Conservation (phyloP, 2,888 invertebrate genomes). For the Ellobium chinense region DNA sequence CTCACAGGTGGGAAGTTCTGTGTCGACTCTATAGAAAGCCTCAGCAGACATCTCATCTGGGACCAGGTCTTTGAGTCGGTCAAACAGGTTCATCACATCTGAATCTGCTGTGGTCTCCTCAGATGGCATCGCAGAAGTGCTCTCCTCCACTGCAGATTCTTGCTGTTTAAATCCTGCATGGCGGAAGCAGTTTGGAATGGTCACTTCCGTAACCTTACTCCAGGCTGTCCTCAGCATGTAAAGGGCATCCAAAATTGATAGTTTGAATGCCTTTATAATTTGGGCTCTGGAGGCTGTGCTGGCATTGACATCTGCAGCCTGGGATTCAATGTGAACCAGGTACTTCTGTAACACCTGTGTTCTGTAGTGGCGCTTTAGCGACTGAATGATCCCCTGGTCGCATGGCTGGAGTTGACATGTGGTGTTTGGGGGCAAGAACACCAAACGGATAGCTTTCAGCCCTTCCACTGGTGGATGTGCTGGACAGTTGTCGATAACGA, state of each 20-base stretch:
- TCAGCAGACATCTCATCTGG: background rate
- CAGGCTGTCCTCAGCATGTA: constrained; percentile 1
- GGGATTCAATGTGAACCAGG: background rate
- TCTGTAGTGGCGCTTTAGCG: background rate
- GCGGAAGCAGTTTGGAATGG: constrained; percentile 3
- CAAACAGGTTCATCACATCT: too few species aligned
- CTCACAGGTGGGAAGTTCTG: background rate
- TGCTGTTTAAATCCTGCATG: constrained; percentile 12
- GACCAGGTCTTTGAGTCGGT: background rate
- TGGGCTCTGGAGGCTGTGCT: background rate
- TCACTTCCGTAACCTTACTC: background rate
- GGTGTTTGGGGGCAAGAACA: constrained; percentile 11
- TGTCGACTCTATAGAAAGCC: background rate
- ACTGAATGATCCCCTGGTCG: constrained; percentile 18
- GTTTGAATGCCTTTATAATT: background rate
- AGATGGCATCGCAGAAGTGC: too few species aligned
- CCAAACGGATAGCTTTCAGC: background rate
- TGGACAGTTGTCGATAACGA: background rate
- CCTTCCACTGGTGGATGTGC: constrained; percentile 10
- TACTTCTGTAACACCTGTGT: background rate
- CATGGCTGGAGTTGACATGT: background rate
- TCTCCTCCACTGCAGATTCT: background rate
- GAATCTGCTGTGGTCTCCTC: background rate
- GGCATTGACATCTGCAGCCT: background rate
- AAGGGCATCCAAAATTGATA: background rate